Evolutionary conservation across 2,113 vertebrate species (phyloP), one percentile per base, ranked within the genome.

Genomic region (Oenanthe oenanthe): DNA sequence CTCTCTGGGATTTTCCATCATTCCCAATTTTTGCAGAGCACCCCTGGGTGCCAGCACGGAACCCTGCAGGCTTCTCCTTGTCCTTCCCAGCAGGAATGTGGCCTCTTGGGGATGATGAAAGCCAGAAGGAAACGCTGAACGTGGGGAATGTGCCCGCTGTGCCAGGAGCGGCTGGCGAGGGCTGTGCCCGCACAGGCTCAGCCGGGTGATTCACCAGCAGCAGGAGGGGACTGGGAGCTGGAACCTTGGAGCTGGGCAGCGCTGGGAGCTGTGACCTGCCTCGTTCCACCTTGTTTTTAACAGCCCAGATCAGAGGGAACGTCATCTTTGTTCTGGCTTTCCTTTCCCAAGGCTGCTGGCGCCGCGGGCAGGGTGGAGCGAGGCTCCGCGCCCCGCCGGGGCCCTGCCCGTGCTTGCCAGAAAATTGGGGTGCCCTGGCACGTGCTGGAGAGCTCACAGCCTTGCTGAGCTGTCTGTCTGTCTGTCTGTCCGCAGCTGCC

Each of bases 181-280:
- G 61, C 71, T 31, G 50, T 94, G 93, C 96, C 88, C 32, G 95
- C 95, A 57, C 95, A 82, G 72, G 95, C 93, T 85, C 17, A 58
- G 83, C 71, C 31, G 1, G 50, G 50, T 97, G 97, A 97, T 75
- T 98, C 96, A 97, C 89, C 47, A 9, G 74, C 61, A 77, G 47
- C 85, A 8, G 91, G 76, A 83, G 85, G 47, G 76, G 56, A 79
- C 60, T 83, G 77, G 72, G 43, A 70, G 75, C 38, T 4, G 71
- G 84, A 63, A 70, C 73, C 20, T 73, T 65, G 66, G 62, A 96
- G 88, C 75, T 36, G 92, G 78, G 76, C 91, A 83, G 78, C 19
- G 6, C 50, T 4, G 28, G 89, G n/a, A 88, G 83, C 75, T 4
- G 16, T 2, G 43, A 65, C 91, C 92, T 63, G 71, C 95, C 79